phyloP scores from a whole-genome alignment of 2,888 invertebrate genomes.

The Lydus trimaculatus region DNA sequence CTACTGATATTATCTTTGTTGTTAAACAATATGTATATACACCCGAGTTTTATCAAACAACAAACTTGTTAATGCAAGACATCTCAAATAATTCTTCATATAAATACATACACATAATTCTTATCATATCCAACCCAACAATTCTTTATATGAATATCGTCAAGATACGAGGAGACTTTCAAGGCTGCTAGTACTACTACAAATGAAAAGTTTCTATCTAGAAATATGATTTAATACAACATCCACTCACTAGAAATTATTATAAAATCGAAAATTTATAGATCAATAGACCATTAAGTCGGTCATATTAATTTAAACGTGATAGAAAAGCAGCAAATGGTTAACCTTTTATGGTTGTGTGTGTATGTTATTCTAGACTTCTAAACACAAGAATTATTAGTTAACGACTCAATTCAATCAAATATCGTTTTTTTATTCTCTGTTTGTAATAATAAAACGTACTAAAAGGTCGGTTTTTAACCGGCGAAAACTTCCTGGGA shows the following conservation, averaged over 20 bases:
- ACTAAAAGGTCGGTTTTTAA: not conserved
- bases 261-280: not conserved
- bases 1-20: slow-evolving; percentile 7
- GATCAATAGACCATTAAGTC: not conserved
- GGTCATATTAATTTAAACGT: too few relatives aligned
- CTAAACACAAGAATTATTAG: not conserved
- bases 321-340: not conserved
- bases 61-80: slow-evolving; percentile 13
- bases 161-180: not conserved
- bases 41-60: not conserved
- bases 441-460: not conserved
- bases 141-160: not conserved
- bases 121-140: not conserved
- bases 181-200: not conserved
- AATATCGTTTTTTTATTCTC: too few relatives aligned
- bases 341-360: not conserved
- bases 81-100: not conserved
- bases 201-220: not conserved
- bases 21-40: slow-evolving; percentile 7
- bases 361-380: not conserved
- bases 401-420: not conserved
- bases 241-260: too few relatives aligned
- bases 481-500: not conserved
- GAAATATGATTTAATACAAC: not conserved
- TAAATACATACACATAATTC: not conserved